Evolutionary conservation across 2,797 vertebrate genomes (phyloP).

Genomic region (Sphenopsis melanotis): DNA sequence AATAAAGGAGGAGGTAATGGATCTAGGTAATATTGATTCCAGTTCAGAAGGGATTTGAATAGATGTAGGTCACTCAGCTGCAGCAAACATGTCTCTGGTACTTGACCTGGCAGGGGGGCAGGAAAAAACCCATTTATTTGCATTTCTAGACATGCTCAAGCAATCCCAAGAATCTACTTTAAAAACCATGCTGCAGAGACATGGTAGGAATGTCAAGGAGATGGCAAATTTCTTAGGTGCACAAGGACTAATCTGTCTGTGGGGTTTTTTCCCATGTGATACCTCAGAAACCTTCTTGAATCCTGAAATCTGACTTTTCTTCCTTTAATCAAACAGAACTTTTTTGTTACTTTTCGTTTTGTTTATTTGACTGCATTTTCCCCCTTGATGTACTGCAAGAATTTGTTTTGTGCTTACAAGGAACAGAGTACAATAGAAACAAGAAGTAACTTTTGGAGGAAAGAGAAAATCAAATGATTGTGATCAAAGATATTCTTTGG

Average conservation of each 20-base stretch:
- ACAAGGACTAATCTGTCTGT: neutral
- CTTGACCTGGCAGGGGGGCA: neutral
- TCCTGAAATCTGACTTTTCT: neutral
- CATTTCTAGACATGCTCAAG: neutral
- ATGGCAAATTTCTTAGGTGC: neutral
- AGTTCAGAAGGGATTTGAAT: slow-evolving; percentile 9
- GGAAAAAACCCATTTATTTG: neutral
- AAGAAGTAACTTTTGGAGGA: neutral
- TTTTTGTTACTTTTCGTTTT: neutral
- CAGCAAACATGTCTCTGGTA: neutral
- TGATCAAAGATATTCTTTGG: neutral
- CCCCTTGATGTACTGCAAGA: neutral
- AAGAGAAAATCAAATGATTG: neutral
- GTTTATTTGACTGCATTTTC: neutral
- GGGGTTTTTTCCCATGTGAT: neutral
- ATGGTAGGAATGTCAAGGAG: neutral
- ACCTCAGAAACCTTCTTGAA: neutral
- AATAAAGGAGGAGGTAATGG: slow-evolving; percentile 51
- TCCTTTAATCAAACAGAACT: neutral
- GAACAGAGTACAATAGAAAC: neutral
- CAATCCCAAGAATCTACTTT: neutral
- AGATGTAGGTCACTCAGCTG: slow-evolving; percentile 17
- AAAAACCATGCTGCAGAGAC: neutral
- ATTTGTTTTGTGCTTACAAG: neutral
- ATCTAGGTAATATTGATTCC: slow-evolving; percentile 43